Percentiles rank a stretch among this genome's conserved stretches.
phyloP scores from a whole-genome alignment of 1,140 invertebrate genomes.

The Drosophila nasuta region DNA sequence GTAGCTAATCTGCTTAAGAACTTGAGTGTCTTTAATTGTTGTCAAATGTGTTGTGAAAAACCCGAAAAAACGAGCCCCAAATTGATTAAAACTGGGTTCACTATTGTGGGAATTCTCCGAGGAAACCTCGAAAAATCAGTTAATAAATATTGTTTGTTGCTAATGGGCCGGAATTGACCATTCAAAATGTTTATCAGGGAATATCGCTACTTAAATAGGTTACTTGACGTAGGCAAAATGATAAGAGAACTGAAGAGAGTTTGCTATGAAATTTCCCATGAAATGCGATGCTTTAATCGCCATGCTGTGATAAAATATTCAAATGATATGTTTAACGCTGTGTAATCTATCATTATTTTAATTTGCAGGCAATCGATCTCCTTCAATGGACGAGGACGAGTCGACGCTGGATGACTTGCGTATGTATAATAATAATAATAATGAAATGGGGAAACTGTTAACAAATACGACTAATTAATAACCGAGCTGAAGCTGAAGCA shows the following conservation, averaged over 20 bases:
- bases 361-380: constrained; percentile 70
- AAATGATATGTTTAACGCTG: not conserved
- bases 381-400: constrained; percentile 70
- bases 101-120: not conserved
- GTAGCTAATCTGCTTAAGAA: not conserved
- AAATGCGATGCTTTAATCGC: no score
- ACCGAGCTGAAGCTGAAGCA: constrained; percentile 19
- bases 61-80: not conserved
- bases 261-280: no score
- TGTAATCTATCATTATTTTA: constrained; percentile 64
- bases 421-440: constrained; percentile 58
- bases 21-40: not conserved
- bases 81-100: not conserved
- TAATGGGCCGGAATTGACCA: no score
- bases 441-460: not conserved
- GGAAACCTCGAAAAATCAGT: no score
- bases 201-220: no score
- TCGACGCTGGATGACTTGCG: constrained; percentile 55
- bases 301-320: not conserved
- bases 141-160: no score
- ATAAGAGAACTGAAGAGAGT: no score
- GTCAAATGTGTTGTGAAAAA: not conserved
- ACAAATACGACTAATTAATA: constrained; percentile 46
- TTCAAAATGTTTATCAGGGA: no score
- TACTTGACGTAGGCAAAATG: no score